Conservation (phyloP, 2,797 vertebrate genomes). For the Semotilus atromaculatus region DNA sequence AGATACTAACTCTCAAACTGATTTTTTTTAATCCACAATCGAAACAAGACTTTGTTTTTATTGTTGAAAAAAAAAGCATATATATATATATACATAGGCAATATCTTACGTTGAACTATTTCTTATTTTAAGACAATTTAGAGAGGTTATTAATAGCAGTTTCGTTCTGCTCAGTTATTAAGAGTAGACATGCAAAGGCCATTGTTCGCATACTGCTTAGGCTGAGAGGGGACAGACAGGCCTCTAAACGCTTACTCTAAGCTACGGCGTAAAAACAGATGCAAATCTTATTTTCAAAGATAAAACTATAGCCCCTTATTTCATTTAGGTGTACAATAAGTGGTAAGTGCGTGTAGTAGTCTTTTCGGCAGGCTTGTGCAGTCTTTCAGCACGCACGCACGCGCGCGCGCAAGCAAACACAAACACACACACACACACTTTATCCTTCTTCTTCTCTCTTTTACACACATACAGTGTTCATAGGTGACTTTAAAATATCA, state of each 20-base stretch:
- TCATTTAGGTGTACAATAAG: slow-evolving; percentile 16
- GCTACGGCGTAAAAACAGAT: slow-evolving; percentile 15
- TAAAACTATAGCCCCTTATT: slow-evolving; percentile 16
- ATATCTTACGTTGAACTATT: neutral
- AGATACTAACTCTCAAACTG: neutral
- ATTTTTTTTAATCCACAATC: neutral
- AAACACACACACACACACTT: slow-evolving; percentile 33
- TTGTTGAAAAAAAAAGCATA: neutral
- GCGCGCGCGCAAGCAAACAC: neutral
- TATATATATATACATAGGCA: neutral
- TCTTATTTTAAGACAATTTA: neutral
- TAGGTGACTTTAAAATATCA: slow-evolving; percentile 32
- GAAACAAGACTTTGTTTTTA: slow-evolving; percentile 6
- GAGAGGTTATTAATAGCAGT: neutral
- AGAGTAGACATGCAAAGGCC: slow-evolving; percentile 35
- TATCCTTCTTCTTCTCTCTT: neutral
- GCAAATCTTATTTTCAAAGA: slow-evolving; percentile 15
- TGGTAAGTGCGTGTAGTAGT: neutral
- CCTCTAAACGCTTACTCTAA: slow-evolving; percentile 37
- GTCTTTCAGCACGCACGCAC: neutral
- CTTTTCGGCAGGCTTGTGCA: slow-evolving; percentile 23
- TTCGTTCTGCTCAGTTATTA: slow-evolving; percentile 1
- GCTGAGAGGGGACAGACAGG: slow-evolving; percentile 45
- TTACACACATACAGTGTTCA: slow-evolving; percentile 17
- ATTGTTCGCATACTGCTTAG: slow-evolving; percentile 53